phyloP scores from a whole-genome alignment of 2,797 vertebrate genomes.

The Glyptemys insculpta region DNA sequence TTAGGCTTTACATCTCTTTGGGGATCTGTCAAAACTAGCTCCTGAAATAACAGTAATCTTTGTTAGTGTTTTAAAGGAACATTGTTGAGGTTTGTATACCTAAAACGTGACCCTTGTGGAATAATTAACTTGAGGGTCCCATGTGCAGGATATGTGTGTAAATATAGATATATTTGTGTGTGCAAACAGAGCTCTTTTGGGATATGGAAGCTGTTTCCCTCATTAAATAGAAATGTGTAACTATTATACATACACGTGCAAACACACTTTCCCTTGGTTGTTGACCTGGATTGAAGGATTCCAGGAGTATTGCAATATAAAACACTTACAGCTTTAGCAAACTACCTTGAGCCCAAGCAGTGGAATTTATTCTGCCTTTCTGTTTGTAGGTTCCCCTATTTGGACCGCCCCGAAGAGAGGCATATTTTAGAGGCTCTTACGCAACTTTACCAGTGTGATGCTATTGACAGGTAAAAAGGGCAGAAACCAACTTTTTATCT shows the following conservation, averaged over 20 bases:
- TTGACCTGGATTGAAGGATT: background rate
- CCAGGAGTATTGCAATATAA: background rate
- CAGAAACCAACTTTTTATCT: background rate
- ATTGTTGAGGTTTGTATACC: too few relatives aligned
- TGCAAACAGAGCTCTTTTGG: background rate
- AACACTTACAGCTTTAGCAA: background rate
- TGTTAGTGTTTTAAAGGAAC: background rate
- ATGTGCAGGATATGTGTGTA: background rate
- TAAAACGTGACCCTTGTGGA: background rate
- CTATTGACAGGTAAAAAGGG: constrained; percentile 92
- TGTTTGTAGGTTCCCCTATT: constrained; percentile 90
- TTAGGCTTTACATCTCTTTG: background rate
- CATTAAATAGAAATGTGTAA: background rate
- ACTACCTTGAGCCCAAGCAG: background rate
- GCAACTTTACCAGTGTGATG: constrained; percentile 94
- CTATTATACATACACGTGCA: fast-evolving
- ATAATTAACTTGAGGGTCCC: background rate
- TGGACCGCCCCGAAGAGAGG: constrained; percentile 94
- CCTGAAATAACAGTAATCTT: too few relatives aligned
- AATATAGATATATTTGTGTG: background rate
- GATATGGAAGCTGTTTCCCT: background rate
- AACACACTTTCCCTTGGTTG: background rate
- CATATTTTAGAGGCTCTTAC: constrained; percentile 95
- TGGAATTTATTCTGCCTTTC: background rate
- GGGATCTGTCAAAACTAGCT: background rate